Base-by-base conservation (phyloP, 2,113 vertebrate genomes). In the Oreochromis tanganicae region DNA sequence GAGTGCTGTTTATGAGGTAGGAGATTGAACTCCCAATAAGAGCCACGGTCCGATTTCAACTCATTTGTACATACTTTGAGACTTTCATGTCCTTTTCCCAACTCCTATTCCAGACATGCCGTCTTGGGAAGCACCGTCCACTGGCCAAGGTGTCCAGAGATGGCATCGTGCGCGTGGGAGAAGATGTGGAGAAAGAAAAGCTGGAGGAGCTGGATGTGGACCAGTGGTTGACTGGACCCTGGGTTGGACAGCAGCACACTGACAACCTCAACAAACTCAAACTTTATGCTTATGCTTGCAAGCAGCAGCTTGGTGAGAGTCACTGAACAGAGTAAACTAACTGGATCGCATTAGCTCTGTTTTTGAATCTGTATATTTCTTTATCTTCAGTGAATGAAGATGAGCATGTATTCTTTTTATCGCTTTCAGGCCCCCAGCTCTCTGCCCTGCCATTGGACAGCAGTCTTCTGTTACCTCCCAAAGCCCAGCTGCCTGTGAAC, bases 1-100 rank as follows among this genome's bases (percentile, higher is more conserved):
- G 93, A 98, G 98, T 21, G 96, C 98, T 84, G 98, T 99, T 48
- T 99, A 99, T 2, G 98, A 99, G 98, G 98, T 99, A 86, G 88
- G 95, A 68, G 6, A 54, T 4, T 32, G 11, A 6, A 48, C 27
- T 82, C 14, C 8, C 4, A 73, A 29, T 68, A 9, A 43, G 2
- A 75, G 7, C 6, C 41, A n/a, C 3, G 1, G 17, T 50, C n/a
- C 1, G 29, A 41, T 55, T 41, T 36, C 7, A 73, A 21, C 19
- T 34, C 5, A 21, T 19, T 46, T 59, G 48, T 50, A 16, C 6
- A 71, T n/a, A 71, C 9, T 24, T 14, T 24, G 3, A 16, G 12
- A 56, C 6, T 54, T 75, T 19, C 2, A 38, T 57, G 13, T 52
- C 9, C n/a, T 50, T 34, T 19, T 34, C 9, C 24, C 24, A 75